A percentile compares a stretch with the other conserved stretches of the same genome.
These are phyloP conservation scores for Triplophysa tibetana DNA, from an alignment of 2,113 vertebrate species.

Conservation along the genomic window DNA sequence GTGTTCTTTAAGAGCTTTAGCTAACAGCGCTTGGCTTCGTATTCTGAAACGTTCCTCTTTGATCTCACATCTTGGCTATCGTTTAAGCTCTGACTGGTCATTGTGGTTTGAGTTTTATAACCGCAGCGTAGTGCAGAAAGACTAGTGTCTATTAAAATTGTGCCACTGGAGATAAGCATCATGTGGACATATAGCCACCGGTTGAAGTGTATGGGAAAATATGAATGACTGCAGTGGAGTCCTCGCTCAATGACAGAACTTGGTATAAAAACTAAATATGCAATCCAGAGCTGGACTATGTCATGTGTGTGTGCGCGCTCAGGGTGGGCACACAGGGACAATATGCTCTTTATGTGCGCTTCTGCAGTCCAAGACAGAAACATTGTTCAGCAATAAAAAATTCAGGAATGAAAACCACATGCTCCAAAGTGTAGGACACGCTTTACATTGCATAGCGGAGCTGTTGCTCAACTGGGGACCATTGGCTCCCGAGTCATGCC, in stretches of 20 bases:
- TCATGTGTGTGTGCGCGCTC: conserved; percentile 50
- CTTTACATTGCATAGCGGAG: conserved; percentile 65
- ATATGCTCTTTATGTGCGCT: conserved; percentile 80
- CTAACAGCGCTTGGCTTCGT: conserved; percentile 31
- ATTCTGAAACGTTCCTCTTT: conserved; percentile 26
- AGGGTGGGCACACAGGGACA: conserved; percentile 75
- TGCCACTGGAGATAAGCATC: conserved; percentile 33
- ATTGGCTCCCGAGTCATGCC: conserved; percentile 60
- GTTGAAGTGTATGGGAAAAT: conserved; percentile 39
- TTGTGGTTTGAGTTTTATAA: conserved; percentile 42
- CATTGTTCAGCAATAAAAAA: conserved; percentile 80
- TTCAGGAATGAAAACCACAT: conserved; percentile 79
- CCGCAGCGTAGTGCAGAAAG: conserved; percentile 12
- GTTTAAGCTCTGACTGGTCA: conserved; percentile 27
- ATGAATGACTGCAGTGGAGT: conserved; percentile 32
- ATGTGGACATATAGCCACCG: conserved; percentile 1
- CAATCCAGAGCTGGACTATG: conserved; percentile 48
- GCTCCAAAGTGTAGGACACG: conserved; percentile 68
- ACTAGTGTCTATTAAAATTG: conserved; percentile 24
- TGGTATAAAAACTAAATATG: conserved; percentile 57
- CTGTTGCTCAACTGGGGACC: conserved; percentile 61
- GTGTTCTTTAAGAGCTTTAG: conserved; percentile 62
- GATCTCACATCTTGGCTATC: conserved; percentile 32
- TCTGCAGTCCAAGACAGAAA: conserved; percentile 75
- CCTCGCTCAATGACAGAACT: conserved; percentile 50